Conservation (phyloP, 2,888 invertebrate genomes). For the Tiphia femorata region DNA sequence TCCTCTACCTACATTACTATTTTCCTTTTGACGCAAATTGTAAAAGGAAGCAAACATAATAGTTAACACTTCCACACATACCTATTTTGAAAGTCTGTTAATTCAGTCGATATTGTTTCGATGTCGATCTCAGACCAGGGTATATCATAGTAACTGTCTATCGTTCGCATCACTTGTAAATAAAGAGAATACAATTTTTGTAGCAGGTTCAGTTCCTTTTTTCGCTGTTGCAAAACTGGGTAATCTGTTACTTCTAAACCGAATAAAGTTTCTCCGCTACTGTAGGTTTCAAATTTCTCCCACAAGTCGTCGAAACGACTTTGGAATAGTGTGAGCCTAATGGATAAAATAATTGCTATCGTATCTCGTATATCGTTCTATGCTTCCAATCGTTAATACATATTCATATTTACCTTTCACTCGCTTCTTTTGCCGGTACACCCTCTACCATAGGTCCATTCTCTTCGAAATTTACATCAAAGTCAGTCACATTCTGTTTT, state of each 20-base stretch:
- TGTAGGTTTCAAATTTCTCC: constrained; percentile 85
- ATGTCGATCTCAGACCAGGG: constrained; percentile 88
- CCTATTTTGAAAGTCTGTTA: constrained; percentile 85
- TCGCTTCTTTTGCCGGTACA: constrained; percentile 86
- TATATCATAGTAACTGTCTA: constrained; percentile 88
- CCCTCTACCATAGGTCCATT: constrained; percentile 90
- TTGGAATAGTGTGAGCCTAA: constrained; percentile 81
- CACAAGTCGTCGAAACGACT: constrained; percentile 86
- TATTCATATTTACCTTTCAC: constrained; percentile 85
- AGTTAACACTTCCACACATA: too few species aligned
- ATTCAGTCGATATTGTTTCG: constrained; percentile 82
- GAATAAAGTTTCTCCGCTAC: constrained; percentile 87
- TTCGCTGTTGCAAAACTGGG: constrained; percentile 82
- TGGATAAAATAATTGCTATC: constrained; percentile 23
- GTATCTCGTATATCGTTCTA: not conserved
- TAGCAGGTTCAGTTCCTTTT: constrained; percentile 86
- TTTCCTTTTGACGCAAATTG: not conserved
- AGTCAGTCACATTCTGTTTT: constrained; percentile 76
- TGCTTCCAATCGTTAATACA: too few species aligned
- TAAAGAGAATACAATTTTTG: constrained; percentile 86
- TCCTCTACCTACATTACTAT: too few species aligned
- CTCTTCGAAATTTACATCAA: constrained; percentile 80
- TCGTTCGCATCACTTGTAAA: constrained; percentile 85
- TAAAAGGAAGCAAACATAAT: not conserved
- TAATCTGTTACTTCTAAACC: constrained; percentile 88